Percentiles rank a stretch among this genome's conserved stretches.
Evolutionary conservation across 2,888 invertebrate genomes (phyloP).

Genomic region (Nomada flava): DNA sequence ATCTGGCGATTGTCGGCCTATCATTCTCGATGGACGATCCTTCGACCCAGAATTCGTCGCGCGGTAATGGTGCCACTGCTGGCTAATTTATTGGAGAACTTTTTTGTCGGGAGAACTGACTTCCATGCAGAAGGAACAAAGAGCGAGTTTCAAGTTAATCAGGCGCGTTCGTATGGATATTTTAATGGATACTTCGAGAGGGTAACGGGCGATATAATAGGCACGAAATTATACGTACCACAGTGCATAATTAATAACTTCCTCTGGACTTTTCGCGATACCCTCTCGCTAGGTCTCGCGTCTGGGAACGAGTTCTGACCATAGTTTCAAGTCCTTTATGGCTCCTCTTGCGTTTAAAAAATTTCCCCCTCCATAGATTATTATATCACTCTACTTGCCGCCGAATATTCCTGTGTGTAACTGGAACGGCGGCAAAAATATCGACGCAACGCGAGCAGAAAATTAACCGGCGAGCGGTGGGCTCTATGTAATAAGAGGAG

Average conservation of each 20-base stretch:
- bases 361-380: background rate
- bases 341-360: slow-evolving; percentile 15
- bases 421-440: background rate
- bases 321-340: slow-evolving; percentile 2
- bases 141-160: too few species aligned
- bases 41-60: background rate
- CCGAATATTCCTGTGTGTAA: background rate
- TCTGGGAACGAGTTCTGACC: slow-evolving; percentile 32
- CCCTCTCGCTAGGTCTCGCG: slow-evolving; percentile 15
- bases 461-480: too few species aligned
- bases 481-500: too few species aligned
- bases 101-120: background rate
- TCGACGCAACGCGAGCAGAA: background rate
- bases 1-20: background rate
- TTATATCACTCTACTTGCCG: background rate
- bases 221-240: slow-evolving; percentile 41
- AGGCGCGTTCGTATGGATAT: too few species aligned
- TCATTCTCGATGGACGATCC: background rate
- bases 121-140: too few species aligned
- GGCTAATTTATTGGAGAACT: background rate
- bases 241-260: slow-evolving; percentile 49
- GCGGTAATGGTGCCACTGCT: background rate
- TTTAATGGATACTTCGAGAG: too few species aligned
- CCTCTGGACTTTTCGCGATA: slow-evolving; percentile 32
- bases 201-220: slow-evolving; percentile 37